Base-by-base conservation (phyloP, 1,140 invertebrate species). In the Pseudomyrmex concolor region DNA sequence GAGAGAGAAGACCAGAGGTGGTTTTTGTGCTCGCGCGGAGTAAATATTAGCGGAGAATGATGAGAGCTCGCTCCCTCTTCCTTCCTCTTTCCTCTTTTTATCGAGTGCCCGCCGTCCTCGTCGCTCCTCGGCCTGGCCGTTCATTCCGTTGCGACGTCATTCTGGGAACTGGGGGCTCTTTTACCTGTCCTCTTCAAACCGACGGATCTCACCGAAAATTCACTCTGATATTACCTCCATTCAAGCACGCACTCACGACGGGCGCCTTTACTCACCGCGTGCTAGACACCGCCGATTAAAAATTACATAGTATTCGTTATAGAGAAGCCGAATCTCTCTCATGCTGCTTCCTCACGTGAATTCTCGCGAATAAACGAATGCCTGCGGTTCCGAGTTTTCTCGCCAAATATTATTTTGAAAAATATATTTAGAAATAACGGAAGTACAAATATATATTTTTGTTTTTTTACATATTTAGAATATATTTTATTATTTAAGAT, bases 1-100 rank as follows among this genome's bases (percentile, higher is more conserved):
- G 25, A 34, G 50, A 62, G 34, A 34, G 10, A 25, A 9, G 87
- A 84, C 74, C 83, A 73, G 73, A 17, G 48, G 68, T 12, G 57
- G 64, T 77, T 85, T 91, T 92, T 92, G 90, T 91, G 86, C 85
- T 59, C 66, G 60, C 87, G 72, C 73, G 84, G 76, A 34, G 91
- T 90, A 92, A 92, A 92, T 92, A 92, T 92, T 92, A 88, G 91
- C 87, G 85, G 91, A 91, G 90, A 86, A 91, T 92, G 90, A 92
- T 92, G 91, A 92, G 88, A 51, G 78, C 77, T 85, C 84, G 77
- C 59, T 82, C 67, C 76, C 62, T 70, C 84, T 66, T 83, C 84
- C 80, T 84, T 74, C 80, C 72, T 74, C 57, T 60, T 78, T 55
- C 25, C 54, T 68, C 71, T 81, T 89, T 78, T 85, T 73, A 83